Conservation (phyloP, 2,113 vertebrate genomes). For the Ammodytes marinus region DNA sequence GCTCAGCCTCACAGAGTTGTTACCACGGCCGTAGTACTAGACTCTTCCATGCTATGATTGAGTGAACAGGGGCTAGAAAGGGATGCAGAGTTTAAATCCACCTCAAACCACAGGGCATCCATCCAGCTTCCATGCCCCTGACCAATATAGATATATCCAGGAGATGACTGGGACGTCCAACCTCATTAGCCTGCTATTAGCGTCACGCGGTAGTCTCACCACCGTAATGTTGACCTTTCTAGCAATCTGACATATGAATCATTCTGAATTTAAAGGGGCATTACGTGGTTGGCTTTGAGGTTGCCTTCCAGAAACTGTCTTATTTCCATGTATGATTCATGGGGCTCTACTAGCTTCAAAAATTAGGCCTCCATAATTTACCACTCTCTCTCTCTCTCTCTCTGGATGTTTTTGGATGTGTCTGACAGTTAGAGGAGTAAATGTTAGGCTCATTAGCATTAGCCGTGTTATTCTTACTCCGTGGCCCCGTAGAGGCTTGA, state of each 20-base stretch:
- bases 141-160: slow-evolving; percentile 22
- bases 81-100: slow-evolving; percentile 27
- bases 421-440: slow-evolving; percentile 60
- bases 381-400: slow-evolving; percentile 2
- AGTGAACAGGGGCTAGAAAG: slow-evolving; percentile 27
- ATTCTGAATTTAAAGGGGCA: slow-evolving; percentile 46
- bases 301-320: slow-evolving; percentile 65
- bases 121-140: slow-evolving; percentile 60
- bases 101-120: slow-evolving; percentile 47
- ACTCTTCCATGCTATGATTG: slow-evolving; percentile 4
- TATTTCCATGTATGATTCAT: slow-evolving; percentile 76
- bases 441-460: slow-evolving; percentile 76
- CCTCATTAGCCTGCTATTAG: slow-evolving; percentile 57
- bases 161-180: slow-evolving; percentile 53
- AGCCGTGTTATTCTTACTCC: slow-evolving; percentile 73
- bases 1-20: not conserved
- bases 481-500: slow-evolving; percentile 54
- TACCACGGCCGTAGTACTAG: not conserved
- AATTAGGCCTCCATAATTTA: slow-evolving; percentile 67
- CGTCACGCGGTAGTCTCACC: slow-evolving; percentile 45
- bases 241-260: slow-evolving; percentile 46
- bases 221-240: slow-evolving; percentile 43
- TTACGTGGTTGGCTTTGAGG: slow-evolving; percentile 64
- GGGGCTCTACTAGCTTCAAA: slow-evolving; percentile 49
- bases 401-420: slow-evolving; percentile 28